phyloP scores from a whole-genome alignment of 2,113 vertebrate genomes.

The Hirundichthys speculiger region DNA sequence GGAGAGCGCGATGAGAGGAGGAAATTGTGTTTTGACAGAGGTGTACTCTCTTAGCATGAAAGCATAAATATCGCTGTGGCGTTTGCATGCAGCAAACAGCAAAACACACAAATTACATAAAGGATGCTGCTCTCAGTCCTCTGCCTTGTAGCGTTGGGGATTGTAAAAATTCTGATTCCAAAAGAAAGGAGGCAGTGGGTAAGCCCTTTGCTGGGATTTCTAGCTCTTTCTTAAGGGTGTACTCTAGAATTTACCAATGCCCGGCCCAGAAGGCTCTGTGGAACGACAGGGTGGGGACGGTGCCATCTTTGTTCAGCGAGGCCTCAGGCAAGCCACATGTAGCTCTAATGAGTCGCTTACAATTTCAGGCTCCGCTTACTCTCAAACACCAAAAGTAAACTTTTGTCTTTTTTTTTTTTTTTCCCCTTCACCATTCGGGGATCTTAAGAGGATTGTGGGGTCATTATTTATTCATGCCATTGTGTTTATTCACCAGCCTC shows the following conservation, averaged over 20 bases:
- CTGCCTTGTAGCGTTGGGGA: not conserved
- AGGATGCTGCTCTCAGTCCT: constrained; percentile 6
- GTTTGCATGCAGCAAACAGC: constrained; percentile 2
- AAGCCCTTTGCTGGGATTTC: constrained; percentile 45
- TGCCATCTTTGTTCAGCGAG: constrained; percentile 67
- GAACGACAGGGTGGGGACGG: constrained; percentile 58
- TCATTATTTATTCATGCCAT: constrained; percentile 79
- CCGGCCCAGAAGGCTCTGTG: constrained; percentile 59
- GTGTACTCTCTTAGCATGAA: constrained; percentile 30
- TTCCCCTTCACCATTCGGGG: constrained; percentile 55
- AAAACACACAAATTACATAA: constrained; percentile 5
- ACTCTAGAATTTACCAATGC: constrained; percentile 68
- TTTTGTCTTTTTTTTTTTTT: constrained; percentile 66
- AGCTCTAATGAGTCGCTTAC: constrained; percentile 77
- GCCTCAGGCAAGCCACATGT: constrained; percentile 74
- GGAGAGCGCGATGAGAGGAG: constrained; percentile 33
- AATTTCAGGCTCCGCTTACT: constrained; percentile 77
- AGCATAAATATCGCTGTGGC: not conserved
- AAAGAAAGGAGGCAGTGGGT: constrained; percentile 31
- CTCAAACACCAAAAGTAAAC: constrained; percentile 79
- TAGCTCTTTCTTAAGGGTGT: constrained; percentile 62
- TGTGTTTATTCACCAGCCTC: constrained; percentile 76
- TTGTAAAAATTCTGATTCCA: constrained; percentile 22
- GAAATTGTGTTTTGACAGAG: constrained; percentile 41
- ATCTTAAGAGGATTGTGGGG: constrained; percentile 75